Evolutionary conservation across 2,797 vertebrate species (phyloP).

Genomic region (Rhinatrema bivittatum): DNA sequence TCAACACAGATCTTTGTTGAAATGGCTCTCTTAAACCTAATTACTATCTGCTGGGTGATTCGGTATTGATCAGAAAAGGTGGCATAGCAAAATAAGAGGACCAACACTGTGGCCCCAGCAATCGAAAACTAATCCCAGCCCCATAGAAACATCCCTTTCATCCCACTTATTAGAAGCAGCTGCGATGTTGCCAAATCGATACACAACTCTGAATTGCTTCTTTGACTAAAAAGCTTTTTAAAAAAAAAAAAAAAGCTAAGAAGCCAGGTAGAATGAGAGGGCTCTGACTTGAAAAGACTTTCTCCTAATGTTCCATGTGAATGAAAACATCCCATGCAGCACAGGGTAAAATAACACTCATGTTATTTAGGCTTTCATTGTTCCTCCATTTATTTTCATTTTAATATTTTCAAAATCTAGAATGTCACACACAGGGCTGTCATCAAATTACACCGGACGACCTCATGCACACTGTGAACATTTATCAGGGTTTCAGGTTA

Average conservation of each 20-base stretch:
- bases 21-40: constrained; percentile 78
- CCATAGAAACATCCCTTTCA: constrained; percentile 66
- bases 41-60: constrained; percentile 83
- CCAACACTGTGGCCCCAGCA: constrained; percentile 73
- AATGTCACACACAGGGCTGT: constrained; percentile 1
- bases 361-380: constrained; percentile 26
- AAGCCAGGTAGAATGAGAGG: constrained; percentile 75
- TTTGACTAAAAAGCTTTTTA: constrained; percentile 64
- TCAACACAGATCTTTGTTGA: constrained; percentile 75
- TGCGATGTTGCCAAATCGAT: constrained; percentile 83
- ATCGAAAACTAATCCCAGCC: constrained; percentile 93
- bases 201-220: constrained; percentile 76
- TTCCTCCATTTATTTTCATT: too few relatives aligned
- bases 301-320: constrained; percentile 56
- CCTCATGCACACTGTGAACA: not conserved
- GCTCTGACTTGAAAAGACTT: constrained; percentile 71
- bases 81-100: constrained; percentile 79
- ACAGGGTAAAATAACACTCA: constrained; percentile 26
- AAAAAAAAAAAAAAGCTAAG: too few relatives aligned
- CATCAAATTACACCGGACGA: not conserved
- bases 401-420: constrained; percentile 1
- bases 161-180: constrained; percentile 79
- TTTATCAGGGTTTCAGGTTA: not conserved
- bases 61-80: constrained; percentile 87
- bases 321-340: constrained; percentile 49